phyloP scores from a whole-genome alignment of 2,113 vertebrate genomes.

The Odontesthes bonariensis region DNA sequence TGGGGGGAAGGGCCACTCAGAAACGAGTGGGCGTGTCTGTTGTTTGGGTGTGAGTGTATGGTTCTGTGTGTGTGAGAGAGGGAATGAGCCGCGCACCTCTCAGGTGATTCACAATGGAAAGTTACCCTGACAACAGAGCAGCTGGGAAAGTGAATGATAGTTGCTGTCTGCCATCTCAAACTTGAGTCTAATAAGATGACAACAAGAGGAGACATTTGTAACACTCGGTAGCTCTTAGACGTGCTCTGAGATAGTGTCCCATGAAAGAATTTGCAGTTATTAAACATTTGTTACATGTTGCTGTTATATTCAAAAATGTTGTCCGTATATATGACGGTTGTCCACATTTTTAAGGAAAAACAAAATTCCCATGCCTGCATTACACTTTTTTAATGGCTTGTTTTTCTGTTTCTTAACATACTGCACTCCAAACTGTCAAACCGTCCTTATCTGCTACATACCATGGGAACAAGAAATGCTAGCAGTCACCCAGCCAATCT shows the following conservation, averaged over 20 bases:
- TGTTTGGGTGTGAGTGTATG: neutral
- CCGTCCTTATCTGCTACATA: constrained; percentile 24
- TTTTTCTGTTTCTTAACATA: constrained; percentile 7
- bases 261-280: neutral
- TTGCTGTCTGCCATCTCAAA: constrained; percentile 1
- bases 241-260: too few relatives aligned
- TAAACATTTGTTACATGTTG: neutral
- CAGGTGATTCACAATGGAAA: constrained; percentile 31
- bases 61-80: neutral
- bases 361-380: neutral
- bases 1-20: constrained; percentile 28
- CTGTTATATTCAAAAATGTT: neutral
- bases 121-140: neutral
- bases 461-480: constrained; percentile 8
- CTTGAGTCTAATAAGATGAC: neutral
- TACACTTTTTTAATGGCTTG: neutral
- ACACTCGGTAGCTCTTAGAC: too few relatives aligned
- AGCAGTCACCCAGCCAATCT: constrained; percentile 1
- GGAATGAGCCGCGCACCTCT: constrained; percentile 24
- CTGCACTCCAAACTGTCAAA: neutral
- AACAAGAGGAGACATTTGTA: neutral
- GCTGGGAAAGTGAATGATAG: constrained; percentile 20
- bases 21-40: constrained; percentile 21
- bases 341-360: too few relatives aligned
- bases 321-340: neutral